Conservation (phyloP, 2,888 invertebrate species). For the Latrodectus hesperus region DNA sequence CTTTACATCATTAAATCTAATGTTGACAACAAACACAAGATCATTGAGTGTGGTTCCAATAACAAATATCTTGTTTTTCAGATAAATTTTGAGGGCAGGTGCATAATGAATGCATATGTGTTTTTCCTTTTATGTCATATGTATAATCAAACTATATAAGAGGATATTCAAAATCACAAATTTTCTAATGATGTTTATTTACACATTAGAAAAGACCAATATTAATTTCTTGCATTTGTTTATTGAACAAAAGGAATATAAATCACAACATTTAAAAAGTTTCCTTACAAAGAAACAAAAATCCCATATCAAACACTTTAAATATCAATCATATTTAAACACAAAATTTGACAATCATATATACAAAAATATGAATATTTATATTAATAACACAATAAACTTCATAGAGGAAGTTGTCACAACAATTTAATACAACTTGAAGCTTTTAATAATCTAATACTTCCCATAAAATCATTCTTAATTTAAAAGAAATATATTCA, state of each 20-base stretch:
- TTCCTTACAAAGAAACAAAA: slow-evolving; percentile 3
- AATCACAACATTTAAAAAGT: slow-evolving; percentile 25
- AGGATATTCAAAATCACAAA: too few species aligned
- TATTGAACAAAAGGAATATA: slow-evolving; percentile 36
- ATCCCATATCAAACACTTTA: slow-evolving; percentile 23
- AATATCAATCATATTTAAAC: slow-evolving; percentile 13
- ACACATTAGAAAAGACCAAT: background rate
- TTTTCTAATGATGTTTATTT: too few species aligned
- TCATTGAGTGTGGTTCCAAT: too few species aligned
- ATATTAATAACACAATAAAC: slow-evolving; percentile 4
- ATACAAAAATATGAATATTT: slow-evolving; percentile 50
- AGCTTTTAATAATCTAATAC: background rate
- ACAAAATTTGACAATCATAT: slow-evolving; percentile 17
- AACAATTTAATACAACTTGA: slow-evolving; percentile 9
- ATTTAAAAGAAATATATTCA: too few species aligned
- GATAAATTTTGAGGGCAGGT: too few species aligned
- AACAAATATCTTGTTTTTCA: too few species aligned
- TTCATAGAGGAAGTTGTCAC: slow-evolving; percentile 15
- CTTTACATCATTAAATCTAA: too few species aligned
- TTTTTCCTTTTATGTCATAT: too few species aligned
- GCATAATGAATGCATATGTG: too few species aligned
- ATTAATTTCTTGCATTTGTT: slow-evolving; percentile 11
- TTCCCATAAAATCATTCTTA: background rate
- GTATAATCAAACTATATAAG: too few species aligned
- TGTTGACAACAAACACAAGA: too few species aligned